These are phyloP conservation scores for Eremophila alpestris DNA, from an alignment of 2,797 vertebrate genomes.

Conservation along the genomic window DNA sequence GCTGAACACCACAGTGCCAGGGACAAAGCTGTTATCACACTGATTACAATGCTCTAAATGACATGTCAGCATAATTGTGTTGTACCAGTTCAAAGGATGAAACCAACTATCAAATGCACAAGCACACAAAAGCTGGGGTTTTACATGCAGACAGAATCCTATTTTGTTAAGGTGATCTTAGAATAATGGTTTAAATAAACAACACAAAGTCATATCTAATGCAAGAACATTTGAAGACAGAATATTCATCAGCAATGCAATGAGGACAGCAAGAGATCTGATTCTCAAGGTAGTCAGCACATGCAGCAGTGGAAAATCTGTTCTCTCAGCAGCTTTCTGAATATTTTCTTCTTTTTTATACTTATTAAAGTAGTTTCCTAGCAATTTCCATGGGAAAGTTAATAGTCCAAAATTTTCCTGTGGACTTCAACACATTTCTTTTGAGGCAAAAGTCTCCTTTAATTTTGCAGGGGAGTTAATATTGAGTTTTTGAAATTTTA, in stretches of 20 bases:
- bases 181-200: neutral
- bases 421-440: neutral
- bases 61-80: neutral
- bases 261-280: neutral
- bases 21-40: slow-evolving; percentile 1
- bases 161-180: neutral
- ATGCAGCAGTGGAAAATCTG: neutral
- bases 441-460: neutral
- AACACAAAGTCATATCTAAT: neutral
- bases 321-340: neutral
- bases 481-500: neutral
- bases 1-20: neutral
- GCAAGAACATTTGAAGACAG: neutral
- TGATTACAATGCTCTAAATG: neutral
- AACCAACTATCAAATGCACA: neutral
- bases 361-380: neutral
- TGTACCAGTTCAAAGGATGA: neutral
- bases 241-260: neutral
- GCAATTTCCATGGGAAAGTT: neutral
- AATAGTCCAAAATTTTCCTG: neutral
- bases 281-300: neutral
- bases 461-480: neutral
- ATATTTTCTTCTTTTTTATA: neutral
- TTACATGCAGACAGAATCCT: neutral
- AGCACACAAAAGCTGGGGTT: neutral